Percentiles rank a stretch among this genome's conserved stretches.
phyloP scores from a whole-genome alignment of 1,140 invertebrate genomes.

The Colletes gigas region DNA sequence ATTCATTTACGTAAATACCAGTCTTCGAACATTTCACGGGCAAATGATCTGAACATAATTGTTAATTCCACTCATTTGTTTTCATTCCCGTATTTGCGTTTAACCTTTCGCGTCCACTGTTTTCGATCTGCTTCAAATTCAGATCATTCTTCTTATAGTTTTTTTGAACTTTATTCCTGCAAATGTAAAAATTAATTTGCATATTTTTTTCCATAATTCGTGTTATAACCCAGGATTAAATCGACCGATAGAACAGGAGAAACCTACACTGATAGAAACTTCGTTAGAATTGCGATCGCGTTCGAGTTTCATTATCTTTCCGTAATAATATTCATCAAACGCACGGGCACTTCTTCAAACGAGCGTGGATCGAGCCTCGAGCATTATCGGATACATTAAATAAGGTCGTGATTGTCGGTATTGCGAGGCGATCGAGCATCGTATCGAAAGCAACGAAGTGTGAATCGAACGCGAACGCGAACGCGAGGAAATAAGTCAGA shows the following conservation, averaged over 20 bases:
- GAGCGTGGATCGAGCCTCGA: not conserved
- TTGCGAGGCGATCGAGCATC: constrained; percentile 9
- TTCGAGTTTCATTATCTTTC: not conserved
- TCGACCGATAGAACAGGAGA: constrained; percentile 7
- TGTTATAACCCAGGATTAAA: not conserved
- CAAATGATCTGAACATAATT: not conserved
- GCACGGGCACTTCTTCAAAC: not conserved
- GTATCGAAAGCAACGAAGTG: constrained; percentile 3
- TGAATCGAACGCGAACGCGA: constrained; percentile 16
- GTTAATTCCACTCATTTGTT: too few species aligned
- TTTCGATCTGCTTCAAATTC: too few species aligned
- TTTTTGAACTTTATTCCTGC: too few species aligned
- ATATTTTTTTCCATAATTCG: too few species aligned
- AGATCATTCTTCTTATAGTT: too few species aligned
- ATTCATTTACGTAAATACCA: too few species aligned
- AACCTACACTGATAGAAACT: not conserved
- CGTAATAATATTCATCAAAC: constrained; percentile 25
- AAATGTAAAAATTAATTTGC: too few species aligned
- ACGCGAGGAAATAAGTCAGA: constrained; percentile 23
- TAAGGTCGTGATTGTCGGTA: not conserved
- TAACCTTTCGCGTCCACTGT: too few species aligned
- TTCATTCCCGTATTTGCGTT: too few species aligned
- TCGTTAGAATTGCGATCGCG: not conserved
- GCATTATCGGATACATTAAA: constrained; percentile 27
- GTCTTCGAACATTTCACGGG: too few species aligned